Percentiles rank a stretch among this genome's conserved stretches.
These are phyloP conservation scores for Anniella stebbinsi DNA, from an alignment of 2,797 vertebrate species.

Conservation along the genomic window DNA sequence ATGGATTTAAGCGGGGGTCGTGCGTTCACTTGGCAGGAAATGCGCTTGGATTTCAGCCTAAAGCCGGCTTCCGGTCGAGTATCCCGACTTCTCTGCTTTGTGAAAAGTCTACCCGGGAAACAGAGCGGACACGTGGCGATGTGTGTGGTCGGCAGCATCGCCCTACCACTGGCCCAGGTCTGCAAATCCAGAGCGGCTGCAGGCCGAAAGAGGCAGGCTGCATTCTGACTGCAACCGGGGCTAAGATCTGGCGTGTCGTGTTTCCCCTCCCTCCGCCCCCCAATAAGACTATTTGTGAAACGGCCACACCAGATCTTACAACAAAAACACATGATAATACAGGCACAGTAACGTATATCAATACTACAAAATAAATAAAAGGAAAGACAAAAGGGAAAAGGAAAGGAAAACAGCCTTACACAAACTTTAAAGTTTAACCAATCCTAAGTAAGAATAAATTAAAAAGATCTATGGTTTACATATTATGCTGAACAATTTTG, in stretches of 20 bases:
- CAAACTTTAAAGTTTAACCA: neutral
- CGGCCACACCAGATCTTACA: neutral
- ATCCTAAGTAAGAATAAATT: neutral
- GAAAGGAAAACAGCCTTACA: neutral
- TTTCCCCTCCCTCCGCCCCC: fast-evolving
- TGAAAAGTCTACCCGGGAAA: neutral
- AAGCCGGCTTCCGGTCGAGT: neutral
- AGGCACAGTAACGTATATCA: neutral
- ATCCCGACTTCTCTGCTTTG: neutral
- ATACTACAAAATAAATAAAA: neutral
- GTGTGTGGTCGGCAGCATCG: conserved; percentile 17
- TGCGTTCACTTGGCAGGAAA: neutral
- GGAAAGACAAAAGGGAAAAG: neutral
- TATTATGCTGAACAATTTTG: neutral
- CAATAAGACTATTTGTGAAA: neutral
- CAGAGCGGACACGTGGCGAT: conserved; percentile 29
- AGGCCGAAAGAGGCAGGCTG: neutral
- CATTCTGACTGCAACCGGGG: neutral
- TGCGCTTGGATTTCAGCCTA: neutral
- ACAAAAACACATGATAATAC: neutral
- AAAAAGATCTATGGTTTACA: neutral
- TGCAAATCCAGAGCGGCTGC: neutral
- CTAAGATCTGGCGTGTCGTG: neutral
- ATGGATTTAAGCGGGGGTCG: neutral
- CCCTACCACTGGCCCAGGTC: neutral